Base-by-base conservation (phyloP, 2,113 vertebrate species). In the Strix uralensis region DNA sequence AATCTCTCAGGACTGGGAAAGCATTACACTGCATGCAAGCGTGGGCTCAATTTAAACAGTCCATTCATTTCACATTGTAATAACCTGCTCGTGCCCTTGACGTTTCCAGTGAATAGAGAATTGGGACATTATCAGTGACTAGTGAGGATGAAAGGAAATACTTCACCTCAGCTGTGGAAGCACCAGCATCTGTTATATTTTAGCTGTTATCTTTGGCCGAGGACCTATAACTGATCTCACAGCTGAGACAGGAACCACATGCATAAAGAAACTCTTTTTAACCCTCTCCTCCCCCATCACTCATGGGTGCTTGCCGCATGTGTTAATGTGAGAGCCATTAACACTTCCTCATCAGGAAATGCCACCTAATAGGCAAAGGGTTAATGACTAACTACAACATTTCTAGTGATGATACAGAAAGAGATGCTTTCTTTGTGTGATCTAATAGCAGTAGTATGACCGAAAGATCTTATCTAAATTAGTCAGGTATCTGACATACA, bases 131-230 rank as follows among this genome's bases (percentile, higher is more conserved):
- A 96, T 96, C 94, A 93, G 87, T 87, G 84, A 93, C 85, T 93
- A 66, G 75, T 61, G 61, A 92, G 84, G 94, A 97, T 96, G 95
- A 97, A 98, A 97, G 94, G 86, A 98, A 97, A 96, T 97, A 97
- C 94, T 95, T 95, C 87, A 96, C 95, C 87, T 97, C 72, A 69
- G 73, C 90, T 88, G 80, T 95, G 92, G 77, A 97, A 90, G 87
- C 94, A 93, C 57, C 72, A 90, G 91, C 94, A 96, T 97, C 96
- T 98, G 97, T 96, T 97, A 83, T 58, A 88, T 82, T 97, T 97
- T 92, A 93, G 69, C 81, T 97, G 91, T 97, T 98, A 96, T 97
- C 97, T 98, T 97, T 97, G 97, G 96, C 97, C 51, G 0, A 74
- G 70, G 90, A 97, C 72, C 66, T 96, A 77, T 84, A 97, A 93